Percentiles rank a stretch among this genome's conserved stretches.
phyloP scores from a whole-genome alignment of 2,888 invertebrate genomes.

The Lasioglossum lativentre region DNA sequence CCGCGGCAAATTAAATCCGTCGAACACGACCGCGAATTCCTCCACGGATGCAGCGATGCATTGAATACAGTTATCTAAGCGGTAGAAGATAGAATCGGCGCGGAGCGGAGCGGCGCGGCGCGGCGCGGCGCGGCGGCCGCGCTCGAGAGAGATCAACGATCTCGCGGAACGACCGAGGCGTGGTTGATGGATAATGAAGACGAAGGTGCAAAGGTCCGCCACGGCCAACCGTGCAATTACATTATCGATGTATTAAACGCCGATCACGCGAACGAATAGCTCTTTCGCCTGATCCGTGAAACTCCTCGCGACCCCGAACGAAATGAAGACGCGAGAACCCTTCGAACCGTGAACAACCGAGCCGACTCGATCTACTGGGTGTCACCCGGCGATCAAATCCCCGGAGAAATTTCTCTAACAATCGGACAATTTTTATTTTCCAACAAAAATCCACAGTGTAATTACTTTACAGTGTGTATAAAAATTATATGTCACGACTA shows the following conservation, averaged over 20 bases:
- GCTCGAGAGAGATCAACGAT: conserved; percentile 63
- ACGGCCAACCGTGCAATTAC: conserved; percentile 58
- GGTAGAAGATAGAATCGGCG: conserved; percentile 52
- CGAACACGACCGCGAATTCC: conserved; percentile 39
- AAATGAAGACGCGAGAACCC: conserved; percentile 39
- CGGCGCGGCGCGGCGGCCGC: conserved; percentile 26
- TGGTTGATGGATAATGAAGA: conserved; percentile 72
- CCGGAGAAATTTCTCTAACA: neutral
- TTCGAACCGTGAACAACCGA: conserved; percentile 43
- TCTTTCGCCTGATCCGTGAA: conserved; percentile 55
- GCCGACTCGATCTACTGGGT: neutral
- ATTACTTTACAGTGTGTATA: too few species aligned
- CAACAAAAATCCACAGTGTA: too few species aligned
- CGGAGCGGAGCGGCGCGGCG: too few species aligned
- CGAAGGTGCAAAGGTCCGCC: conserved; percentile 72
- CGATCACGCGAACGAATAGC: conserved; percentile 59
- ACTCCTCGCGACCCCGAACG: conserved; percentile 22
- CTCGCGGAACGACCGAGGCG: conserved; percentile 66
- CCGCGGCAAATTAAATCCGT: conserved; percentile 44
- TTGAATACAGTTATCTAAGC: conserved; percentile 57
- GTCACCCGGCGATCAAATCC: neutral
- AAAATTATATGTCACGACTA: too few species aligned
- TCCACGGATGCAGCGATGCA: conserved; percentile 24
- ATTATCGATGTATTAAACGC: conserved; percentile 69
- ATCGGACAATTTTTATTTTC: too few species aligned